Conservation (phyloP, 2,888 invertebrate genomes). For the Anodontia alba region DNA sequence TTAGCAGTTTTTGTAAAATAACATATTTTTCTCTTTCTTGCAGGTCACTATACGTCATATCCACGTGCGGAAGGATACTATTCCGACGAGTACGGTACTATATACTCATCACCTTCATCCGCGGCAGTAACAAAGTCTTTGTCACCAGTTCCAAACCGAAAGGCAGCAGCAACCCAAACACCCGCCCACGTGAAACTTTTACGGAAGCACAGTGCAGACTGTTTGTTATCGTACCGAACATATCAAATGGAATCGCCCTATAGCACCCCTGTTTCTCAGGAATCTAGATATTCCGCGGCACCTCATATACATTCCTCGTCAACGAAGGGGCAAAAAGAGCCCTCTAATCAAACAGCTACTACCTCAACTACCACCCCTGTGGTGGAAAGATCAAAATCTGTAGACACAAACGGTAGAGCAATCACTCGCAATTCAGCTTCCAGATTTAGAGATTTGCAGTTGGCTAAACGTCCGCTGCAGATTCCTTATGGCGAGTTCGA, state of each 20-base stretch:
- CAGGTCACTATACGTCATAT: constrained; percentile 14
- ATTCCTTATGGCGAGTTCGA: constrained; percentile 83
- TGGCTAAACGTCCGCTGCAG: constrained; percentile 82
- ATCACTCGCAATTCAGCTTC: constrained; percentile 69
- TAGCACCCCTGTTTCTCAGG: constrained; percentile 53
- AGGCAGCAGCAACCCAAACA: constrained; percentile 76
- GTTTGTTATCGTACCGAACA: constrained; percentile 76
- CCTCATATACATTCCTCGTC: constrained; percentile 69
- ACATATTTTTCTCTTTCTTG: neutral
- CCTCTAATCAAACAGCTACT: constrained; percentile 71
- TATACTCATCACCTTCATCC: constrained; percentile 50
- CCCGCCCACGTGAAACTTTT: constrained; percentile 66
- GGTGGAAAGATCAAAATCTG: constrained; percentile 62
- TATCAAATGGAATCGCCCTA: constrained; percentile 76
- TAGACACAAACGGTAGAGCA: constrained; percentile 72
- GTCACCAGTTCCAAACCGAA: constrained; percentile 72
- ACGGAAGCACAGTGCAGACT: constrained; percentile 78
- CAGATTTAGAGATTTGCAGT: constrained; percentile 78
- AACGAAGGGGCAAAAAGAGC: constrained; percentile 58
- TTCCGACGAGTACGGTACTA: constrained; percentile 62
- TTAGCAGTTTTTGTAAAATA: too few species aligned
- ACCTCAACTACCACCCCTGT: constrained; percentile 52
- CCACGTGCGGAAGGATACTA: constrained; percentile 59
- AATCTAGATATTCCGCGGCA: constrained; percentile 52
- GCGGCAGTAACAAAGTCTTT: constrained; percentile 56